These are phyloP conservation scores for Bimastos eiseni DNA, from an alignment of 2,888 invertebrate genomes.

Conservation along the genomic window DNA sequence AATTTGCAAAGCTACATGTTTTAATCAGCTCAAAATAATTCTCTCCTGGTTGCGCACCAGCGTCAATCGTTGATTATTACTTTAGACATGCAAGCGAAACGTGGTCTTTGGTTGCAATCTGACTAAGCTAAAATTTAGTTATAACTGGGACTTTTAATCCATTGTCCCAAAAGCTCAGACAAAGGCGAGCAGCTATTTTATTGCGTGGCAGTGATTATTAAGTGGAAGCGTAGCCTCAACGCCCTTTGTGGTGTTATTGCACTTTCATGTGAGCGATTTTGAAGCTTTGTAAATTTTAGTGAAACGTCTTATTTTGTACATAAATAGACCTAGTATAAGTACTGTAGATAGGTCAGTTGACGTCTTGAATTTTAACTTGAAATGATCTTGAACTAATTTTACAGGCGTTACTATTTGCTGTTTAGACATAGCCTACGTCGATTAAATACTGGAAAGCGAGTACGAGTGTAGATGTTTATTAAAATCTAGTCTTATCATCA, in stretches of 20 bases:
- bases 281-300: background rate
- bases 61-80: background rate
- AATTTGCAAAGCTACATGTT: background rate
- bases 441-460: background rate
- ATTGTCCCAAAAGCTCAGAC: background rate
- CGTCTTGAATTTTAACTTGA: background rate
- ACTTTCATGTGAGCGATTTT: background rate
- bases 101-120: background rate
- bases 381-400: background rate
- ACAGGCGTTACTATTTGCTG: background rate
- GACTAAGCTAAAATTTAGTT: background rate
- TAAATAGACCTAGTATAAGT: background rate
- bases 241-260: background rate
- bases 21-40: background rate
- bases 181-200: background rate
- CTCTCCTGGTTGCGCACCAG: background rate
- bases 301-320: background rate
- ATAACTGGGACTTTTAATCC: background rate
- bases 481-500: background rate
- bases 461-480: background rate
- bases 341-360: background rate
- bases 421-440: background rate
- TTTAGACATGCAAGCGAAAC: background rate
- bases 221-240: background rate
- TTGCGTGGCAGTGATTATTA: background rate